phyloP scores from a whole-genome alignment of 35 echinoderm and acorn worm genomes.

The Diadema setosum region DNA sequence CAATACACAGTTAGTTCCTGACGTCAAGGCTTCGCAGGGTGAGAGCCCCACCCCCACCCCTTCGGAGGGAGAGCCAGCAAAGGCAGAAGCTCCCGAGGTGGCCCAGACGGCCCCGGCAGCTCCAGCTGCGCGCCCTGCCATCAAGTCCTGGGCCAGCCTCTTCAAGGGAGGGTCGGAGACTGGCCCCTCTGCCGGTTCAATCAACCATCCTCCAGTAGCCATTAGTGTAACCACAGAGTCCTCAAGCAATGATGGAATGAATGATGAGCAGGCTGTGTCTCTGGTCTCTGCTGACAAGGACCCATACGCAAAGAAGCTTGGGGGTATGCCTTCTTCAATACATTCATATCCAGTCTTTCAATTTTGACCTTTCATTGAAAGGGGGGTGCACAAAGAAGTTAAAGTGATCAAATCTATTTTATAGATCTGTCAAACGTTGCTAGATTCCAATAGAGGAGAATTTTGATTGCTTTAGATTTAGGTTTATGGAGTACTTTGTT shows the following conservation, averaged over 20 bases:
- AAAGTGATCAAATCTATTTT: no score
- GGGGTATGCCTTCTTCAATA: no score
- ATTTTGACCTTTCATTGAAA: no score
- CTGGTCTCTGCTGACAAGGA: slow-evolving; percentile 59
- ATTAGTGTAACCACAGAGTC: not conserved
- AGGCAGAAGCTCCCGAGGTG: not conserved
- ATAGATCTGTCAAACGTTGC: no score
- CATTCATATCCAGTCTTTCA: no score
- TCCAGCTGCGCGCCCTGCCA: not conserved
- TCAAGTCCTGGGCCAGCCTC: not conserved
- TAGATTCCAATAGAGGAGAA: no score
- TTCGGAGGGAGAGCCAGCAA: no score
- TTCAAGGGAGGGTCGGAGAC: not conserved
- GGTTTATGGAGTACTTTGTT: no score
- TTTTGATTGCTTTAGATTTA: no score
- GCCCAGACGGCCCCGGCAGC: not conserved
- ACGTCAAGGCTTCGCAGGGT: not conserved
- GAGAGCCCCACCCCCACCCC: not conserved
- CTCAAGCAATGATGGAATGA: not conserved
- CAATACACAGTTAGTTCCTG: not conserved
- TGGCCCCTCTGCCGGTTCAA: not conserved
- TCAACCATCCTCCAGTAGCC: not conserved
- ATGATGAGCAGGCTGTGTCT: not conserved
- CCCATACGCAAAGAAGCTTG: slow-evolving; percentile 62
- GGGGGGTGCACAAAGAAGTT: no score